These are phyloP conservation scores for Drosophila birchii DNA, from an alignment of 2,888 invertebrate species.

Conservation along the genomic window DNA sequence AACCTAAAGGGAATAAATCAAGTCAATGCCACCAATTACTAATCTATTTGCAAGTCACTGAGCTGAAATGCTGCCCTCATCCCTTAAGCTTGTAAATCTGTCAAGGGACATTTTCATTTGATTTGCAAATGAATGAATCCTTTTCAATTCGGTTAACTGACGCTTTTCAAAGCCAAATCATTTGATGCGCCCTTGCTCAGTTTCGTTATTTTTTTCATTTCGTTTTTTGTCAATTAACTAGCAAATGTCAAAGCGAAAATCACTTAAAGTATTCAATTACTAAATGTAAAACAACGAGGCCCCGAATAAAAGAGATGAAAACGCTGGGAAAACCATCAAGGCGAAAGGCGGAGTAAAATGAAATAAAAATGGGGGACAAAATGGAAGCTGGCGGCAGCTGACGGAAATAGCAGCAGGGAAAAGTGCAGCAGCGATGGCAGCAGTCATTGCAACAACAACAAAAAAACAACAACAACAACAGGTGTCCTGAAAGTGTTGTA, in stretches of 20 bases:
- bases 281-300: slow-evolving; percentile 53
- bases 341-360: slow-evolving; percentile 54
- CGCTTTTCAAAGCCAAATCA: slow-evolving; percentile 18
- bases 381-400: slow-evolving; percentile 53
- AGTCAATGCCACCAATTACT: slow-evolving; percentile 34
- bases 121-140: slow-evolving; percentile 36
- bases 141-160: slow-evolving; percentile 29
- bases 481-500: slow-evolving; percentile 49
- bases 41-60: slow-evolving; percentile 30
- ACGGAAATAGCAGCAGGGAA: slow-evolving; percentile 23
- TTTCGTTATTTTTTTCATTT: slow-evolving; percentile 9
- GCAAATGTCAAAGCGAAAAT: slow-evolving; percentile 55
- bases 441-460: slow-evolving; percentile 44
- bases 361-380: slow-evolving; percentile 62
- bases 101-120: slow-evolving; percentile 16
- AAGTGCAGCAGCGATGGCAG: slow-evolving; percentile 25
- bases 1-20: slow-evolving; percentile 11
- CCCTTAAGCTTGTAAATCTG: slow-evolving; percentile 6
- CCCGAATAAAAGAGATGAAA: slow-evolving; percentile 24
- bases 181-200: slow-evolving; percentile 43
- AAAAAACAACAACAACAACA: slow-evolving; percentile 69
- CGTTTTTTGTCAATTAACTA: slow-evolving; percentile 59
- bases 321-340: slow-evolving; percentile 40
- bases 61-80: slow-evolving; percentile 9
- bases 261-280: slow-evolving; percentile 78